phyloP scores from a whole-genome alignment of 1,140 invertebrate genomes.

The Drosophila nikananu region DNA sequence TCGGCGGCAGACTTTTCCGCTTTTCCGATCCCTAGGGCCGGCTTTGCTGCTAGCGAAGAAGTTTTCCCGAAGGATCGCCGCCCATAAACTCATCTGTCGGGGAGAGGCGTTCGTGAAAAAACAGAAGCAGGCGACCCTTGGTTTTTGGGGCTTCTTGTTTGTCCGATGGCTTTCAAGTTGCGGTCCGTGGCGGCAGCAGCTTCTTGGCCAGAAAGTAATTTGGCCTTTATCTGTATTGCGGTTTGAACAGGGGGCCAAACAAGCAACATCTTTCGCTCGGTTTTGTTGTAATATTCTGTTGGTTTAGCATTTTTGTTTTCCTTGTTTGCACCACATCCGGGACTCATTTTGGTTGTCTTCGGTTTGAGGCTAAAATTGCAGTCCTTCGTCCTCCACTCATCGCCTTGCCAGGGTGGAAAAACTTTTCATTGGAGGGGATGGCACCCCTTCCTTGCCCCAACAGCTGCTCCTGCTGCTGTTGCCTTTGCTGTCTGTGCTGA shows the following conservation, averaged over 20 bases:
- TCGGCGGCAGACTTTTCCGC: conserved; percentile 37
- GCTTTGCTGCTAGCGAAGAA: conserved; percentile 12
- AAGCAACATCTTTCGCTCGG: conserved; percentile 31
- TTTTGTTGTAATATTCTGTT: conserved; percentile 62
- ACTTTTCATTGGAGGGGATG: conserved; percentile 42
- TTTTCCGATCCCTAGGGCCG: conserved; percentile 23
- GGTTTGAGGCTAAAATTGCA: conserved; percentile 52
- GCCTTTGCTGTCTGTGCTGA: conserved; percentile 58
- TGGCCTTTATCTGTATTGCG: conserved; percentile 82
- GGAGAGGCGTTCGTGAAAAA: conserved; percentile 29
- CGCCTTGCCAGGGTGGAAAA: conserved; percentile 19
- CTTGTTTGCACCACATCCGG: conserved; percentile 68
- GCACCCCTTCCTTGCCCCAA: not conserved
- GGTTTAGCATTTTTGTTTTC: conserved; percentile 66
- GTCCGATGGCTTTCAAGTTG: conserved; percentile 72
- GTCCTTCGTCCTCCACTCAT: conserved; percentile 1
- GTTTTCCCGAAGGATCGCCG: conserved; percentile 66
- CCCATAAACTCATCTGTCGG: conserved; percentile 64
- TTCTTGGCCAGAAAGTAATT: conserved; percentile 82
- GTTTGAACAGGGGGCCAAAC: conserved; percentile 66
- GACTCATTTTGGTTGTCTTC: conserved; percentile 71
- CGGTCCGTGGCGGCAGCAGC: conserved; percentile 61
- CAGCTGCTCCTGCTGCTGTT: conserved; percentile 32
- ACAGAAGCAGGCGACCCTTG: conserved; percentile 51
- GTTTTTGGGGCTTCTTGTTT: conserved; percentile 48